Evolutionary conservation across 2,888 invertebrate genomes (phyloP), one percentile per base, ranked within the genome.

Genomic region (Sialis lutaria): DNA sequence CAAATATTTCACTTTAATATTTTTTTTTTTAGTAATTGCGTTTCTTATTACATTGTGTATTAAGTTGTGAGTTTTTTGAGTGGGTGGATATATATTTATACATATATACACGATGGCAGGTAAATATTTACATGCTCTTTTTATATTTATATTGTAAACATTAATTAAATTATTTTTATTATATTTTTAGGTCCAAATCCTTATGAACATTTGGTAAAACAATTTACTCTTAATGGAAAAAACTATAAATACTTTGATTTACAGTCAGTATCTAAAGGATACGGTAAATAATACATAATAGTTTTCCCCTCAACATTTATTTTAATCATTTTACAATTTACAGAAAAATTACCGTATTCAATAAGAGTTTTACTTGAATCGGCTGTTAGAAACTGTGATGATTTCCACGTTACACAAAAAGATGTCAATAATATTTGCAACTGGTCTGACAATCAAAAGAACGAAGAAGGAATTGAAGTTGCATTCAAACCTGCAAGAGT

Each of bases 401-500:
- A 86, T 58, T 96, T 97, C 64, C 90, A 91, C 63, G 82, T 96
- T 7, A 70, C 78, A 47, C 73, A 82, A 61, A 70, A 77, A 52
- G 96, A 98, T 69, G 93, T 97, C 0, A 69, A 83, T 53, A 89
- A 79, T 52, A 87, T 97, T 40, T 71, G 96, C 47, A 75, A 83
- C 51, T 98, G 97, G 97, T 80, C 87, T 57, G 64, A 64, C 42
- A 82, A 81, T 60, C 87, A 90, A 63, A 57, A 61, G 0, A 63
- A 71, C 1, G 73, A 74, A 44, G 77, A 69, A 1, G 84, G 81
- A 40, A 84, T 89, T 33, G 97, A 98, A 70, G 83, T 98, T 33
- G 84, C 95, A 0, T 98, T 97, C 65, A 91, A 90, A 64, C 97
- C 97, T 0, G 88, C 96, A 1, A 72, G 97, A 55, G 97, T 97